Evolutionary conservation across 2,797 vertebrate species (phyloP).

Genomic region (Helostoma temminkii): DNA sequence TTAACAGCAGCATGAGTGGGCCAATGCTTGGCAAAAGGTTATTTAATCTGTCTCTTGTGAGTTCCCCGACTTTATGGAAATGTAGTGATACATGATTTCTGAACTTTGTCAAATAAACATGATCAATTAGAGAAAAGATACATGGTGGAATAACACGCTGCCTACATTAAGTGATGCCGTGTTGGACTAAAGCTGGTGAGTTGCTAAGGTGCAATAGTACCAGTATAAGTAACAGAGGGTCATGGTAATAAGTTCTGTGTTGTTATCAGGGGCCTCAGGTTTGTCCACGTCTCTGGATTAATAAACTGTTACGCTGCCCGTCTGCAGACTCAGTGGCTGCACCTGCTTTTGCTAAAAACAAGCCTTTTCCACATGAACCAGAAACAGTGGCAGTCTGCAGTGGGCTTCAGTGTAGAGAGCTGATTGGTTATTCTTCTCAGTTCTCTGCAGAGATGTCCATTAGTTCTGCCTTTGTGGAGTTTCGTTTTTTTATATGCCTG

Average conservation of each 20-base stretch:
- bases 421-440: constrained; percentile 9
- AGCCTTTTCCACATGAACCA: neutral
- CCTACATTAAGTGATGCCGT: neutral
- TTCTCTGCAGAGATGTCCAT: constrained; percentile 13
- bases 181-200: neutral
- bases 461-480: constrained; percentile 4
- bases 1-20: no score
- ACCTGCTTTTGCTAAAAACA: constrained; percentile 13
- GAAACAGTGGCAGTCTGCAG: neutral
- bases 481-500: neutral
- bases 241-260: constrained; percentile 10
- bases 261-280: constrained; percentile 24
- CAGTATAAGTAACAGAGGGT: constrained; percentile 18
- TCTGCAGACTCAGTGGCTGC: constrained; percentile 1
- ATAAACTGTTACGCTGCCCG: constrained; percentile 1
- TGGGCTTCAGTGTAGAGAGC: neutral
- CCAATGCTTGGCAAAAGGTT: neutral
- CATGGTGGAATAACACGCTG: neutral
- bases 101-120: constrained; percentile 2
- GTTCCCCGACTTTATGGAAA: neutral
- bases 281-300: constrained; percentile 1
- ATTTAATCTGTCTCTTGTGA: constrained; percentile 1
- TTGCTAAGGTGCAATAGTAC: constrained; percentile 13
- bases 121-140: no score
- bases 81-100: neutral